Evolutionary conservation across 2,113 vertebrate species (phyloP).

Genomic region (Tichodroma muraria): DNA sequence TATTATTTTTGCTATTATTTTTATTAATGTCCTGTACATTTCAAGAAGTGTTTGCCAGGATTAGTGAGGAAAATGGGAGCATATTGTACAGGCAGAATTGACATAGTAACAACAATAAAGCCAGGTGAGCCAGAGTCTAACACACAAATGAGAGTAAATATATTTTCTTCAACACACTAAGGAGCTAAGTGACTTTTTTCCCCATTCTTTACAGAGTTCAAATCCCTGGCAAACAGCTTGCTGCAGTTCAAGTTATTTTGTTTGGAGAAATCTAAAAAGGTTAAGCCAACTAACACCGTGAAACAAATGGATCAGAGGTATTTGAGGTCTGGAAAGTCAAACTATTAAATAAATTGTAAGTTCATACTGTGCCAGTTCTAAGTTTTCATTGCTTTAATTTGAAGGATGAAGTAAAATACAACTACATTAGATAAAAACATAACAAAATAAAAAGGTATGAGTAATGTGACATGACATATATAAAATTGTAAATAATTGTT

Average conservation of each 20-base stretch:
- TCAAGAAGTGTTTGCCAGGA: not conserved
- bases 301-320: conserved; percentile 42
- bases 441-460: not conserved
- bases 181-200: not conserved
- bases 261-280: conserved; percentile 46
- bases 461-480: not conserved
- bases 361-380: not conserved
- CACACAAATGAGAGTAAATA: not conserved
- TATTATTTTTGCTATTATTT: not conserved
- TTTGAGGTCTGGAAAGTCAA: conserved; percentile 36
- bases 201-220: not conserved
- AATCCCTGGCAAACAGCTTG: conserved; percentile 18
- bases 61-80: not conserved
- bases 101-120: not conserved
- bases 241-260: conserved; percentile 10
- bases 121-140: not conserved
- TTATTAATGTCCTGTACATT: not conserved
- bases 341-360: conserved; percentile 51
- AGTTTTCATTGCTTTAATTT: conserved; percentile 49
- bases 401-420: conserved; percentile 42
- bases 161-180: not conserved
- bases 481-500: conserved; percentile 6
- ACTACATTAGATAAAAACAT: not conserved
- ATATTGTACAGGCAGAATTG: not conserved
- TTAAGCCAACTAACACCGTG: conserved; percentile 51